A percentile compares a stretch with the other conserved stretches of the same genome.
Conservation (phyloP, 2,888 invertebrate genomes). For the Helicoverpa assulta region DNA sequence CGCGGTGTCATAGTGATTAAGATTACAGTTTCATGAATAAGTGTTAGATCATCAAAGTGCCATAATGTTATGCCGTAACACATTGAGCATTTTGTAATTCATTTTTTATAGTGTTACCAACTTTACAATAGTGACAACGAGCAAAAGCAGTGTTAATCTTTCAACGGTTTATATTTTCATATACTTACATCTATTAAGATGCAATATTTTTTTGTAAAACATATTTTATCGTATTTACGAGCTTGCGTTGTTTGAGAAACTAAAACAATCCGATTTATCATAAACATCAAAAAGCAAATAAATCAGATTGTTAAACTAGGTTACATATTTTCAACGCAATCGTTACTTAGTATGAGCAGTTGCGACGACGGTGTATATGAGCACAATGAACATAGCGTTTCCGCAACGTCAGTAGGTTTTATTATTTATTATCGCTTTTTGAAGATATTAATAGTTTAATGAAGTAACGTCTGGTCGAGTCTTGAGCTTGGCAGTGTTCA, state of each 20-base stretch:
- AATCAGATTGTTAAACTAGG: slow-evolving; percentile 60
- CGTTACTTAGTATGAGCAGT: slow-evolving; percentile 48
- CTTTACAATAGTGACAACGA: slow-evolving; percentile 53
- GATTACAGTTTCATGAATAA: slow-evolving; percentile 87
- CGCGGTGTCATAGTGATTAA: slow-evolving; percentile 80
- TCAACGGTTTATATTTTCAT: slow-evolving; percentile 62
- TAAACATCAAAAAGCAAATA: slow-evolving; percentile 50
- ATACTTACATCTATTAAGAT: slow-evolving; percentile 60
- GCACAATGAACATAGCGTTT: slow-evolving; percentile 40
- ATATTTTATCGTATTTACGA: slow-evolving; percentile 61
- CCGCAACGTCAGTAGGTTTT: slow-evolving; percentile 58
- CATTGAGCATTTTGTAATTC: slow-evolving; percentile 66
- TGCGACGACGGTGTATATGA: slow-evolving; percentile 51
- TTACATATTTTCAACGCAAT: slow-evolving; percentile 53
- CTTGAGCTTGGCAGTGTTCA: slow-evolving; percentile 69
- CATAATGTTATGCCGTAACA: slow-evolving; percentile 66
- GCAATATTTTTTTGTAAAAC: slow-evolving; percentile 60
- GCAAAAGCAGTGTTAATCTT: slow-evolving; percentile 63
- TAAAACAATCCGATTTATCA: slow-evolving; percentile 54
- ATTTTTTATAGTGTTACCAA: slow-evolving; percentile 63
- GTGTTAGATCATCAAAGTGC: slow-evolving; percentile 83
- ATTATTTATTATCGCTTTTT: slow-evolving; percentile 60
- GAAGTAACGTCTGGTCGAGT: slow-evolving; percentile 54
- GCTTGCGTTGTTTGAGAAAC: slow-evolving; percentile 58
- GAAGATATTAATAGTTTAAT: slow-evolving; percentile 59